Evolutionary conservation across 2,113 vertebrate genomes (phyloP).

Genomic region (Pangasianodon hypophthalmus): DNA sequence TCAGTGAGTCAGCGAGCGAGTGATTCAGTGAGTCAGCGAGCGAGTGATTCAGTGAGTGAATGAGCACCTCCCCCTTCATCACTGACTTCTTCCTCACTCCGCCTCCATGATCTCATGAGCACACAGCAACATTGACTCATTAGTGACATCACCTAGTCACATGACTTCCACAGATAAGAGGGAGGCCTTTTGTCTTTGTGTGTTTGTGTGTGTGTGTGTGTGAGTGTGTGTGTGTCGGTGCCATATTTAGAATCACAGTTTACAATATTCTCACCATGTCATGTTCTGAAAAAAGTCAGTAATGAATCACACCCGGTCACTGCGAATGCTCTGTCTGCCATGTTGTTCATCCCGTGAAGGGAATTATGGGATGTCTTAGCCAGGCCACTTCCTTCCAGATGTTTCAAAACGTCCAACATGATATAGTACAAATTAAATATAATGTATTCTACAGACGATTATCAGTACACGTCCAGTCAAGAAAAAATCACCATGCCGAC

Average conservation of each 20-base stretch:
- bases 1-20: background rate
- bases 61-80: constrained; percentile 12
- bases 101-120: constrained; percentile 56
- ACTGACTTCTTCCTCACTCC: background rate
- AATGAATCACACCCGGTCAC: background rate
- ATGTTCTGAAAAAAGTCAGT: background rate
- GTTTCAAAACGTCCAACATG: background rate
- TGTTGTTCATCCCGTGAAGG: background rate
- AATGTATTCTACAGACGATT: background rate
- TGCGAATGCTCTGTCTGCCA: background rate
- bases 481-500: background rate
- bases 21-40: constrained; percentile 62
- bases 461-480: background rate
- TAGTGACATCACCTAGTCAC: background rate
- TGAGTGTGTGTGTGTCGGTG: background rate
- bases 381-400: background rate
- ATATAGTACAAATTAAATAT: background rate
- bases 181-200: background rate
- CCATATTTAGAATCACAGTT: background rate
- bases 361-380: constrained; percentile 7
- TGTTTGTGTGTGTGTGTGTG: background rate
- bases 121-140: constrained; percentile 34
- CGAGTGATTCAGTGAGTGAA: constrained; percentile 67
- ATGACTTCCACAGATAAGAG: background rate
- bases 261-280: background rate